These are phyloP conservation scores for Scolopax rusticola DNA, from an alignment of 2,797 vertebrate species.

Conservation along the genomic window DNA sequence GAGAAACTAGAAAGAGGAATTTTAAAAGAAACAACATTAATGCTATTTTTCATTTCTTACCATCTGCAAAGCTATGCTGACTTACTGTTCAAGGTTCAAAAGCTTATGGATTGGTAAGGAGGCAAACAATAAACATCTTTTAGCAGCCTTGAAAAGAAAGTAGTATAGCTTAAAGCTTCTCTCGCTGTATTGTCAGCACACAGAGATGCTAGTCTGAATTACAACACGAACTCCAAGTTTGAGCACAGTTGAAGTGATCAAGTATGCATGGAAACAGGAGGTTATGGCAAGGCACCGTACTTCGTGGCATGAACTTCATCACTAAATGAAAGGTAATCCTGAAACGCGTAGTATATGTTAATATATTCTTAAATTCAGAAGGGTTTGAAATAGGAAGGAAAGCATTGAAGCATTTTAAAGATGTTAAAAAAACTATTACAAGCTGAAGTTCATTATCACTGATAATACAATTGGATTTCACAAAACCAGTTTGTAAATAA, in stretches of 20 bases:
- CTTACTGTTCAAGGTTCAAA: slow-evolving; percentile 28
- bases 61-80: slow-evolving; percentile 8
- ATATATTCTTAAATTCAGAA: neutral
- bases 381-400: neutral
- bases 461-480: slow-evolving; percentile 64
- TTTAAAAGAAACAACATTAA: slow-evolving; percentile 34
- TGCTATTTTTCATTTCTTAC: slow-evolving; percentile 13
- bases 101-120: neutral
- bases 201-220: neutral
- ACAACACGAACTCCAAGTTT: neutral
- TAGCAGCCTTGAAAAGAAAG: slow-evolving; percentile 6
- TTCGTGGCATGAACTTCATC: neutral
- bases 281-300: neutral
- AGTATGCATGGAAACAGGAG: neutral
- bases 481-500: slow-evolving; percentile 71
- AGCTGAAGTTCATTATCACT: slow-evolving; percentile 46
- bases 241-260: neutral
- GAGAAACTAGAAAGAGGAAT: neutral
- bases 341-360: neutral
- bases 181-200: neutral
- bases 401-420: slow-evolving; percentile 33
- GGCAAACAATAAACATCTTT: slow-evolving; percentile 41
- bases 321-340: neutral
- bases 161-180: neutral
- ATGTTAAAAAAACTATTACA: slow-evolving; percentile 17